Conservation (phyloP, 2,888 invertebrate species). For the Nomada lathburiana region DNA sequence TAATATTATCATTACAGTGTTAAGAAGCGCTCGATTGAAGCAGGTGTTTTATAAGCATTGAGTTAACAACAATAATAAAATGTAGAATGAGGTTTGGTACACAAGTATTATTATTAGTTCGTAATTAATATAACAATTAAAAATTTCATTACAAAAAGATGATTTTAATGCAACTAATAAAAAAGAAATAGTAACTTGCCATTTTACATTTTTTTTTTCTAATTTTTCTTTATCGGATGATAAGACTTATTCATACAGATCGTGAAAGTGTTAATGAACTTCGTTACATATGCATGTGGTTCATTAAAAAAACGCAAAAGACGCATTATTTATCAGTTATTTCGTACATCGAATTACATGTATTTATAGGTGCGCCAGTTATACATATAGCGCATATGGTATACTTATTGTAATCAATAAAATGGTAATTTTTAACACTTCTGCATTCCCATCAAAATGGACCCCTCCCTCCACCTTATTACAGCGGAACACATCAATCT, state of each 20-base stretch:
- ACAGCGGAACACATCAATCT: too few relatives aligned
- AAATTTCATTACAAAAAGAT: not conserved
- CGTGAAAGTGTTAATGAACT: conserved; percentile 8
- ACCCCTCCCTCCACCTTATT: conserved; percentile 51
- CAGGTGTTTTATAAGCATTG: not conserved
- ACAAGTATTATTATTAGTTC: not conserved
- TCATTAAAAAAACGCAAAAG: not conserved
- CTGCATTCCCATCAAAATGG: conserved; percentile 75
- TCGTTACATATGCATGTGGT: not conserved
- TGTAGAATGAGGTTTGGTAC: not conserved
- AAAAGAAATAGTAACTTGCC: not conserved
- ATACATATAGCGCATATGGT: conserved; percentile 48
- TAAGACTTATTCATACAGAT: not conserved
- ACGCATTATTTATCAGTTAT: conserved; percentile 18
- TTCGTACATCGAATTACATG: conserved; percentile 46
- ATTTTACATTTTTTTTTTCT: not conserved
- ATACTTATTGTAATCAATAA: conserved; percentile 82
- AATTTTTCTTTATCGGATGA: not conserved
- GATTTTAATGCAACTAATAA: not conserved
- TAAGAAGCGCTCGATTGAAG: not conserved
- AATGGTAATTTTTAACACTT: conserved; percentile 84
- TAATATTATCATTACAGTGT: conserved; percentile 19
- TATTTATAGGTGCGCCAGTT: conserved; percentile 64
- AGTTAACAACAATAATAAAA: not conserved
- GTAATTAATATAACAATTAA: not conserved